Evolutionary conservation across 2,888 invertebrate genomes (phyloP).

Genomic region (Euproctis similis): DNA sequence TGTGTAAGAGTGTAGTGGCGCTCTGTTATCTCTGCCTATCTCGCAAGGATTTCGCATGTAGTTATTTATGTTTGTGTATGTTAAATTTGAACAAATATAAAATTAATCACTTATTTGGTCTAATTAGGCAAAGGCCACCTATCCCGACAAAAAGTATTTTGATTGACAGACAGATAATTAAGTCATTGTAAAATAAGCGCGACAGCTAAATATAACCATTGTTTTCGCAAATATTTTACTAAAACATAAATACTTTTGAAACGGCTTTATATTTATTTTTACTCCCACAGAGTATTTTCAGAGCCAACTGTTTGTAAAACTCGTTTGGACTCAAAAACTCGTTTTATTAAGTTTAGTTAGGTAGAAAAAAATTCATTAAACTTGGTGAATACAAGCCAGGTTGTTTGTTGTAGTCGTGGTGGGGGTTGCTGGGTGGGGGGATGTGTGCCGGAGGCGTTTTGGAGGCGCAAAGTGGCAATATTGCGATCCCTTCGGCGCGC

Average conservation of each 20-base stretch:
- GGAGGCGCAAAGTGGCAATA: constrained; percentile 24
- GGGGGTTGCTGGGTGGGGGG: neutral
- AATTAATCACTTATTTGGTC: no score
- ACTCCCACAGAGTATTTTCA: constrained; percentile 10
- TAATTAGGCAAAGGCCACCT: no score
- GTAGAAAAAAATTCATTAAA: constrained; percentile 28
- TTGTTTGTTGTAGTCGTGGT: constrained; percentile 30
- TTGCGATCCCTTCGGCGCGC: constrained; percentile 30
- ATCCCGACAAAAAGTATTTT: no score
- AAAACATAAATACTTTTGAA: constrained; percentile 1
- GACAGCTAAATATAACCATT: no score
- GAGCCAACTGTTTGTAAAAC: constrained; percentile 8
- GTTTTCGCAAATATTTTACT: no score
- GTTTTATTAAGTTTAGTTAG: constrained; percentile 20
- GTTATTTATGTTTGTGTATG: neutral
- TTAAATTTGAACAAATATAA: no score
- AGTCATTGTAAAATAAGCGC: no score
- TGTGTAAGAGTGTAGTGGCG: no score
- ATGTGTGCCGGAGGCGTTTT: no score
- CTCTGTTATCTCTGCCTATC: no score
- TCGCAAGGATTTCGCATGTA: no score
- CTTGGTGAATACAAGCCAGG: constrained; percentile 22
- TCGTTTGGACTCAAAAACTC: constrained; percentile 15
- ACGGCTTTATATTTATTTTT: constrained; percentile 9
- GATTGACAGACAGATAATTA: no score